Evolutionary conservation across 1,140 invertebrate species (phyloP), one percentile per base, ranked within the genome.

Genomic region (Drosophila tani): DNA sequence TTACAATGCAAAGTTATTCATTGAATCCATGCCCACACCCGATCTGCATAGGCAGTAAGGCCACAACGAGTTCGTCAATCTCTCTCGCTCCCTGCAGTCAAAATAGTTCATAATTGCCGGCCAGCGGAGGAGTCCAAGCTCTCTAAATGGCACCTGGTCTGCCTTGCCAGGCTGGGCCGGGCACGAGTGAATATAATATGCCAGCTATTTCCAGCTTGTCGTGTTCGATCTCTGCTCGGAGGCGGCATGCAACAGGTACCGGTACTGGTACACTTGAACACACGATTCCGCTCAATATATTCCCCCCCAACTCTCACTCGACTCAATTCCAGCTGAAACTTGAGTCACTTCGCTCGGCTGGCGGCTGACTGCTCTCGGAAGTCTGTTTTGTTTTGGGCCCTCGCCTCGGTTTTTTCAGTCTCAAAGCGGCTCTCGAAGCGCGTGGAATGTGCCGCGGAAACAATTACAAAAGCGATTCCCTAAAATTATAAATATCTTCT

Each of bases 361-460:
- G 40, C 51, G 56, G 40, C 51, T 74, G 29, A 41, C 46, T 56
- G 62, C 57, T 59, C 62, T 80, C 58, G 59, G n/a, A 73, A 74
- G 69, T 55, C 19, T 60, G 59, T 59, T 63, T 67, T 78, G 51
- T 67, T 69, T 75, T 65, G 71, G 55, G 80, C 74, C 81, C 68
- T 60, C 69, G 66, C 50, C 71, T 66, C 63, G 63, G 63, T 24
- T 24, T 75, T 24, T 73, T 85, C 85, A 91, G 85, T 91, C 85
- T 91, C 79, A 85, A 85, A 91, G 75, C 85, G 86, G 86, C 86
- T 85, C 90, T 90, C 75, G 82, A 69, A 88, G 86, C 85, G 85
- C 71, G 65, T 55, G 71, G 75, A 67, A 66, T 71, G 85, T 85
- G 85, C 71, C 79, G 82, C 85, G 85, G 85, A 84, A 56, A 56